Percentiles rank a stretch among this genome's conserved stretches.
Conservation (phyloP, 1,140 invertebrate genomes). For the Cherax quadricarinatus region DNA sequence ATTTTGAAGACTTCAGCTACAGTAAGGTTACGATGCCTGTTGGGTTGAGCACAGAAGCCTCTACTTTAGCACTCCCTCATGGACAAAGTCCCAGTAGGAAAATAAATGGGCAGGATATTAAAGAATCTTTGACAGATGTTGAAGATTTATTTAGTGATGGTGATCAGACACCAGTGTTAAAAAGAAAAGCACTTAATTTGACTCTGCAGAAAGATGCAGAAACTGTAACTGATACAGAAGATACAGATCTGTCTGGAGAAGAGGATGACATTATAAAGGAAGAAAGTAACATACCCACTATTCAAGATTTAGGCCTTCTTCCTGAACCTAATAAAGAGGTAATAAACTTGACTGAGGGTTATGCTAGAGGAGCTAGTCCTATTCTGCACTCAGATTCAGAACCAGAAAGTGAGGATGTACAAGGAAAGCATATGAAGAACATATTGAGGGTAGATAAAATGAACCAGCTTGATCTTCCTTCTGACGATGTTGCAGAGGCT, state of each 20-base stretch:
- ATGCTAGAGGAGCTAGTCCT: constrained; percentile 57
- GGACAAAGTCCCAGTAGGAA: constrained; percentile 35
- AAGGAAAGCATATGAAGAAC: constrained; percentile 67
- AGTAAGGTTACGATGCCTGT: constrained; percentile 55
- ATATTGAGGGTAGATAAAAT: constrained; percentile 20
- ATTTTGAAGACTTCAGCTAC: neutral
- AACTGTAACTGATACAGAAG: constrained; percentile 75
- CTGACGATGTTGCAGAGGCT: constrained; percentile 31
- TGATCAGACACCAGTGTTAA: constrained; percentile 67
- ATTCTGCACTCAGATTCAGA: constrained; percentile 42
- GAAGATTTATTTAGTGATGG: constrained; percentile 75
- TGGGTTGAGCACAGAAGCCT: constrained; percentile 37
- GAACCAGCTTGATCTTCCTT: constrained; percentile 23
- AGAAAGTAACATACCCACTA: constrained; percentile 60
- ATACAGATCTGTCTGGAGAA: constrained; percentile 73
- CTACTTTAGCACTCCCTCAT: constrained; percentile 16
- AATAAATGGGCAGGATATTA: constrained; percentile 49
- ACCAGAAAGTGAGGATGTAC: constrained; percentile 70
- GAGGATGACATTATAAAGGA: constrained; percentile 74
- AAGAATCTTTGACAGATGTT: constrained; percentile 75
- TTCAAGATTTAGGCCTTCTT: constrained; percentile 62
- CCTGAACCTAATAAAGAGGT: constrained; percentile 54
- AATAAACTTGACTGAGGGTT: constrained; percentile 64
- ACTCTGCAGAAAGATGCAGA: constrained; percentile 51
- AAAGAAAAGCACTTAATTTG: constrained; percentile 54